Base-by-base conservation (phyloP, 2,797 vertebrate genomes). In the Takifugu ocellatus region DNA sequence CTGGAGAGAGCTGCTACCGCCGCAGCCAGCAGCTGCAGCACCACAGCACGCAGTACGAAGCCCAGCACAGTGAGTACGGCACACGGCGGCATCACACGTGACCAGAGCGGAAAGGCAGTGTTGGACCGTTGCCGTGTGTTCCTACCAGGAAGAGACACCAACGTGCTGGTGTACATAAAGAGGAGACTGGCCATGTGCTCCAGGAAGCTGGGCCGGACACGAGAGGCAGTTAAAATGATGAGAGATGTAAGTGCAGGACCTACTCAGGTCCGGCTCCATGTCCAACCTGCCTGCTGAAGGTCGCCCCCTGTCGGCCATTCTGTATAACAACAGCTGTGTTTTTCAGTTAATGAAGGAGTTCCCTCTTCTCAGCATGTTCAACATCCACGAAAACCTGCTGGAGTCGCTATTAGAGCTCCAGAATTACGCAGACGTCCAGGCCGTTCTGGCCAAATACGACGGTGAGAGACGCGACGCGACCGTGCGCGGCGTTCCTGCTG, bases 221-320 rank as follows among this genome's bases (percentile, higher is more conserved):
- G 95, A 84, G 96, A 99, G 92, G 96, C 96, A 48, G 96, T 97
- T 59, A 99, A 99, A 88, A 99, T 98, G 96, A 98, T 99, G 96
- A 93, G 96, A 93, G 96, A 99, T 84, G 96, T 98, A 90, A 96
- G 96, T 93, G 60, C 42, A 26, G 11, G 25, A 63, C 11, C 43
- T 39, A 69, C 39, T 21, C 21, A 1, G 21, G 21, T 21, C 21
- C 21, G 21, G 21, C 21, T 21, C 21, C 21, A 21, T 21, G 21
- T 16, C 21, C 14, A 54, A 4, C 51, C 16, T 45, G 39, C 36
- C 4, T 54, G 21, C 17, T 25, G 7, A 48, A 48, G 11, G 33
- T 33, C 33, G 33, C 43, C 43, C 43, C 5, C 43, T 45, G 16
- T n/a, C 33, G 33, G 33, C 7, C 9, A 33, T 33, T 33, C 33